Evolutionary conservation across 2,797 vertebrate genomes (phyloP), one percentile per base, ranked within the genome.

Genomic region (Synaphobranchus kaupii): DNA sequence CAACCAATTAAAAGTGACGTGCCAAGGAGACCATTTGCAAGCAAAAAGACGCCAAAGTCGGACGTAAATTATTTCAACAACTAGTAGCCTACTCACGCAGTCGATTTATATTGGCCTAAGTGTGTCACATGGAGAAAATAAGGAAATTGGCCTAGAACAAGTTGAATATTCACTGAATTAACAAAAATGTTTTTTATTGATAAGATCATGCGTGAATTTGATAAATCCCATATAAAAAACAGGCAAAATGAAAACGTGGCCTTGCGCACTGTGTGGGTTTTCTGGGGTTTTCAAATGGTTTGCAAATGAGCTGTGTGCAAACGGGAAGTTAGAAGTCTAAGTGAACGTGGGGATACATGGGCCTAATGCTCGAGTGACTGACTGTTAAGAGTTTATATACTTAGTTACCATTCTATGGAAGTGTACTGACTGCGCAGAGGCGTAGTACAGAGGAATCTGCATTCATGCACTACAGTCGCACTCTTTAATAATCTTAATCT

Each of bases 1-100:
- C 47, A n/a, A 20, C 93, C 94, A 95, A 95, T 95, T 68, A 92
- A 3, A 95, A 94, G 90, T 93, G 50, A 78, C 3, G 44, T 78
- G 68, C 76, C n/a, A 2, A 60, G 83, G 31, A 84, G 13, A 34
- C 54, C 3, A 83, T 73, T 48, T 47, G 22, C 63, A 3, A 56
- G 15, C 17, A 15, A 56, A 56, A 56, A 15, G 54, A 39, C 54
- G 13, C 3, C 54, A 13, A 22, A 48, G 44, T 25, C 31, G 47
- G 12, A 15, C 31, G 34, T 39, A 39, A 47, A 47, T 47, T 22
- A 47, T 13, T 47, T 81, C 47, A 47, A 47, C 39, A 39, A 39
- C 39, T 39, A 39, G 48, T 22, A n/a, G n/a, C n/a, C n/a, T n/a
- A 15, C 5, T 22, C 20, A n/a, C 4, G 31, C 56, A 34, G 5